Percentiles rank a stretch among this genome's conserved stretches.
Evolutionary conservation across 2,888 invertebrate genomes (phyloP).

Genomic region (Tetramorium bicarinatum): DNA sequence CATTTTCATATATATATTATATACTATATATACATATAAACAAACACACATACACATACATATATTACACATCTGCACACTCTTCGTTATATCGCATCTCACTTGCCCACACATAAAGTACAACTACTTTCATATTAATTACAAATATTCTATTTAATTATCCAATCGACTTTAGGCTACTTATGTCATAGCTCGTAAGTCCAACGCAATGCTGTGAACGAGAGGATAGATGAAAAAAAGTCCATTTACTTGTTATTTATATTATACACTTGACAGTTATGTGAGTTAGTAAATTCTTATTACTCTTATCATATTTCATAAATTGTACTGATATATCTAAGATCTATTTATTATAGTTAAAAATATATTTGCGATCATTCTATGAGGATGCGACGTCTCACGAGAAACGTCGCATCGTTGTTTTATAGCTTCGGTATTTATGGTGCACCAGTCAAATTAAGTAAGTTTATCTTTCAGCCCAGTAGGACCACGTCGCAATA

Average conservation of each 20-base stretch:
- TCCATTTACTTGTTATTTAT: constrained; percentile 78
- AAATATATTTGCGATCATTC: constrained; percentile 58
- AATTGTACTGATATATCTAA: constrained; percentile 68
- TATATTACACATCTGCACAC: constrained; percentile 63
- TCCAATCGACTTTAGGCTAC: constrained; percentile 78
- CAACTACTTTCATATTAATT: constrained; percentile 84
- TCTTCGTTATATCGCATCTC: constrained; percentile 72
- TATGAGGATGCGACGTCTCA: constrained; percentile 28
- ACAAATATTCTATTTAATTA: constrained; percentile 82
- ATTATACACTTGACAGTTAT: constrained; percentile 68
- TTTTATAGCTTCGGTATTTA: constrained; percentile 70
- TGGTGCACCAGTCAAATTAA: constrained; percentile 58
- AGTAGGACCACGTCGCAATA: constrained; percentile 68
- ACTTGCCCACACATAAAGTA: constrained; percentile 80
- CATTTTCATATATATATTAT: constrained; percentile 66
- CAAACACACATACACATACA: constrained; percentile 51
- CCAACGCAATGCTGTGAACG: constrained; percentile 76
- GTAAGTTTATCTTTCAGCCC: constrained; percentile 68
- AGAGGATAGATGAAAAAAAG: constrained; percentile 65
- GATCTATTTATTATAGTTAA: constrained; percentile 70
- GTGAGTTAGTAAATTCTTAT: constrained; percentile 65
- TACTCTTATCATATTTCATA: constrained; percentile 67
- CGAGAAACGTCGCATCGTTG: constrained; percentile 48
- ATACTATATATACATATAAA: constrained; percentile 42
- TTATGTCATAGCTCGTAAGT: constrained; percentile 78